These are phyloP conservation scores for Notodonta ziczac DNA, from an alignment of 2,888 invertebrate genomes.

Conservation along the genomic window DNA sequence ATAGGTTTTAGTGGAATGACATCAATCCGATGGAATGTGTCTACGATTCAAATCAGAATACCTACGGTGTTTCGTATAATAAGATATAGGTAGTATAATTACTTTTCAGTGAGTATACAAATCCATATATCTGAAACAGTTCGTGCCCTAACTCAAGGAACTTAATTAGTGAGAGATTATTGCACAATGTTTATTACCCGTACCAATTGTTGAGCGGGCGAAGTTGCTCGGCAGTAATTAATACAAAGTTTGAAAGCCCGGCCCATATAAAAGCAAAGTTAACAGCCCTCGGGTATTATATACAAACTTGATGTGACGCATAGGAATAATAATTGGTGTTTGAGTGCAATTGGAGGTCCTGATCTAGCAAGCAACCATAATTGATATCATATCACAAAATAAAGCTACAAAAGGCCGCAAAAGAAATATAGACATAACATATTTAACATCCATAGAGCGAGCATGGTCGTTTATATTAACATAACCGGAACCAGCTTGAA, in stretches of 20 bases:
- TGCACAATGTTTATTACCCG: constrained; percentile 61
- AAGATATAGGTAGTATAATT: no score
- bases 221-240: constrained; percentile 42
- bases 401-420: neutral
- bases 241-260: constrained; percentile 48
- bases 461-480: constrained; percentile 41
- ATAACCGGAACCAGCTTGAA: constrained; percentile 42
- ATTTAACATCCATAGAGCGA: constrained; percentile 37
- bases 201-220: constrained; percentile 34
- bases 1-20: neutral
- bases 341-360: neutral
- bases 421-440: neutral
- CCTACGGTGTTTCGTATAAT: no score
- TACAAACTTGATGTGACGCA: constrained; percentile 33
- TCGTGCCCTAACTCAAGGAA: constrained; percentile 33
- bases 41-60: neutral
- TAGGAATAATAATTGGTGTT: constrained; percentile 13
- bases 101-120: no score
- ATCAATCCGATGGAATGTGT: neutral
- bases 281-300: constrained; percentile 43
- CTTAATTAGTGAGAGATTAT: constrained; percentile 60
- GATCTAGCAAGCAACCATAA: neutral
- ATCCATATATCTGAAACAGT: neutral
- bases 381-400: neutral
- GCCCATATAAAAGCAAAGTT: constrained; percentile 49